These are phyloP conservation scores for Adela reaumurella DNA, from an alignment of 2,888 invertebrate species.

Conservation along the genomic window DNA sequence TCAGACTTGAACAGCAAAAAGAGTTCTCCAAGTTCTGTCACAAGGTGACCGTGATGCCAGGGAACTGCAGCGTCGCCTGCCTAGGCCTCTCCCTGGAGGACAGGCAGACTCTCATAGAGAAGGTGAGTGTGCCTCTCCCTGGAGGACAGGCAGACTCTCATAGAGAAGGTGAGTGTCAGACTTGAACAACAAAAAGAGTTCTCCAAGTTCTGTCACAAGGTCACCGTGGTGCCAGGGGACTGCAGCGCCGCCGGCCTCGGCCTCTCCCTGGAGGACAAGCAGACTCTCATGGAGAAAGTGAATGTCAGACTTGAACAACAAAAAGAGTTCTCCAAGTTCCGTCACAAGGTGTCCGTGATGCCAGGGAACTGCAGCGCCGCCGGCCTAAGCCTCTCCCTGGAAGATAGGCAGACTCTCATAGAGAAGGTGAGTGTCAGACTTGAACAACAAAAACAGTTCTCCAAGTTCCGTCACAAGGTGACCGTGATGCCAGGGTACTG, in stretches of 20 bases:
- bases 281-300: constrained; percentile 56
- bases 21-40: constrained; percentile 58
- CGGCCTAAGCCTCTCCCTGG: no score
- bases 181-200: no score
- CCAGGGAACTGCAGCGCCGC: no score
- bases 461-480: constrained; percentile 64
- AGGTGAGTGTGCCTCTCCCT: no score
- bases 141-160: no score
- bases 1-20: no score
- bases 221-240: constrained; percentile 67
- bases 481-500: constrained; percentile 67
- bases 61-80: constrained; percentile 64
- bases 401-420: no score
- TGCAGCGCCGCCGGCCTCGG: constrained; percentile 64
- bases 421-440: constrained; percentile 49
- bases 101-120: constrained; percentile 57
- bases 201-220: constrained; percentile 62
- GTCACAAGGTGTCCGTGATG: no score
- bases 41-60: constrained; percentile 65
- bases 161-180: constrained; percentile 45
- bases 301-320: no score
- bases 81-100: constrained; percentile 61
- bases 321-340: no score
- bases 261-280: constrained; percentile 57
- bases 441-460: no score